Base-by-base conservation (phyloP, 2,888 invertebrate genomes). In the Luperina testacea region DNA sequence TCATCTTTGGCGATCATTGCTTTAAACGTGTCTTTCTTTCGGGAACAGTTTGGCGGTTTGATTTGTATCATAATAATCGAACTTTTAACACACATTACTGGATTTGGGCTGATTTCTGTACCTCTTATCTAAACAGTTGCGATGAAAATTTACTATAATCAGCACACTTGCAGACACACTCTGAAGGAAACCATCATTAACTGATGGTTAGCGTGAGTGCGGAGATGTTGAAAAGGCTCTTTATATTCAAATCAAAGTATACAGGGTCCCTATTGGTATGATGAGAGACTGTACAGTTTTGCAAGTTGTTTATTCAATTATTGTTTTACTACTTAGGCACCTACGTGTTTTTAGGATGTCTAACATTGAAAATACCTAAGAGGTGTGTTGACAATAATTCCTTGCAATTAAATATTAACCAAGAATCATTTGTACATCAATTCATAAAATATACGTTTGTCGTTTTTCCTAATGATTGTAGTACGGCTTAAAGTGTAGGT, bases 401-500 rank as follows among this genome's bases (percentile, higher is more conserved):
- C 8, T 65, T 77, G 42, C 51, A 67, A 67, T 67, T 27, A 61
- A 68, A 51, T 51, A 27, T 51, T 75, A 15, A 20, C 11, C n/a
- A 57, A 42, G 42, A 53, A n/a, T 57, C 27, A n/a, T 61, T 45
- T 70, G 38, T 74, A 38, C 48, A 70, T 51, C 32, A 68, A 51
- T 69, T 63, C 20, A 27, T 45, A n/a, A n/a, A 75, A 45, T 67
- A 70, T 70, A 64, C n/a, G 59, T 65, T 61, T 70, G 70, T 75
- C 65, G 67, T 78, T 45, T 72, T 70, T 63, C 48, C 53, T 80
- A 70, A 71, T 59, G 27, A 42, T 32, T 71, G 63, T 76, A 45
- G 63, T 76, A 45, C 24, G 59, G 51, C 59, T 77, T 38, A 24
- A 72, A 65, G 75, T 84, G n/a, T 80, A n/a, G n/a, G n/a, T n/a